phyloP scores from a whole-genome alignment of 2,888 invertebrate species.

The Catocala fraxini region DNA sequence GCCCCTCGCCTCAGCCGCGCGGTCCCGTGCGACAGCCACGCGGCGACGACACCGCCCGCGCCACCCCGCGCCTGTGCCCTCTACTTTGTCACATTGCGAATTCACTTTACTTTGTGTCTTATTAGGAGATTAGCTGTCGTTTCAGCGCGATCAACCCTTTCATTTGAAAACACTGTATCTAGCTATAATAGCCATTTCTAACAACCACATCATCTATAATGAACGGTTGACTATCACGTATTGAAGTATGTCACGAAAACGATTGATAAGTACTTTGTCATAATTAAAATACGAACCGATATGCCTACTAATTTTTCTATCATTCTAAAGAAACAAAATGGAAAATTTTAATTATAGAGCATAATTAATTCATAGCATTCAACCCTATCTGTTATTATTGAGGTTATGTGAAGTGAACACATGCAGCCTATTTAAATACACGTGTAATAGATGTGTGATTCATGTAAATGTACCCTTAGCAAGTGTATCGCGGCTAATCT shows the following conservation, averaged over 20 bases:
- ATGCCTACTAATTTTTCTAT: constrained; percentile 24
- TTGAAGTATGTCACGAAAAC: constrained; percentile 31
- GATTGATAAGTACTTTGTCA: constrained; percentile 17
- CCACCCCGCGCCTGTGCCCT: constrained; percentile 36
- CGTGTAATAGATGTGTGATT: constrained; percentile 83
- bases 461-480: constrained; percentile 85
- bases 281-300: constrained; percentile 42
- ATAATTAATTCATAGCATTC: constrained; percentile 67
- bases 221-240: constrained; percentile 10
- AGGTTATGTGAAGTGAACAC: constrained; percentile 81
- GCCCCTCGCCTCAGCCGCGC: constrained; percentile 35
- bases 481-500: constrained; percentile 82
- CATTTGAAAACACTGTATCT: constrained; percentile 54
- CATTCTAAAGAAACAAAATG: constrained; percentile 37
- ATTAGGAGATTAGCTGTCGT: constrained; percentile 77
- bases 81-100: constrained; percentile 63
- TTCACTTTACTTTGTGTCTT: constrained; percentile 78
- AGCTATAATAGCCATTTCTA: constrained; percentile 32
- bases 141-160: constrained; percentile 62
- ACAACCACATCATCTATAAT: constrained; percentile 21
- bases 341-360: constrained; percentile 42
- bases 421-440: constrained; percentile 77
- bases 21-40: constrained; percentile 32
- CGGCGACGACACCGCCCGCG: constrained; percentile 55
- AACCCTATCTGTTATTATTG: constrained; percentile 76